Evolutionary conservation across 2,888 invertebrate species (phyloP).

Genomic region (Serripes groenlandicus): DNA sequence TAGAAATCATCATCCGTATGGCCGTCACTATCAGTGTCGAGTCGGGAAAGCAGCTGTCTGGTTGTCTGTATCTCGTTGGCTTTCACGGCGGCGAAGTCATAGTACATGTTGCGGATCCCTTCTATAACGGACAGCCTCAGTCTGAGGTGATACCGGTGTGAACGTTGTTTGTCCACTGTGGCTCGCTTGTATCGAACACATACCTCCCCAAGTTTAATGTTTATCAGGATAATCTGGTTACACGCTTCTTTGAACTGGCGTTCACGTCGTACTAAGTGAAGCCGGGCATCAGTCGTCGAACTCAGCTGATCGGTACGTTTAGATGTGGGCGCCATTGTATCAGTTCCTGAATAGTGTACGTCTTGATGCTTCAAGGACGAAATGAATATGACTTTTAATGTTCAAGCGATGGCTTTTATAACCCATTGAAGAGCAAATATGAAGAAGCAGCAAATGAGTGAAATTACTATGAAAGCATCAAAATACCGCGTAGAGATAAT

Average conservation of each 20-base stretch:
- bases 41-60: constrained; percentile 15
- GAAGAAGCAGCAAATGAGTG: neutral
- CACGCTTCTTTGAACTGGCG: constrained; percentile 67
- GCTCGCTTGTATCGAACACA: constrained; percentile 74
- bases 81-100: constrained; percentile 63
- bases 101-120: constrained; percentile 70
- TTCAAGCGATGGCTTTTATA: no score
- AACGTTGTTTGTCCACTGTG: constrained; percentile 65
- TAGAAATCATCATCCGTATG: neutral
- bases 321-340: constrained; percentile 21
- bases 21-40: neutral
- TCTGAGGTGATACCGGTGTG: constrained; percentile 78
- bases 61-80: constrained; percentile 43
- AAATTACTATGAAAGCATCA: neutral
- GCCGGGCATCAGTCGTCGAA: constrained; percentile 22
- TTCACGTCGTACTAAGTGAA: constrained; percentile 33
- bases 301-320: neutral
- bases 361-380: no score
- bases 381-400: no score
- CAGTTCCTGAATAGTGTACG: no score
- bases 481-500: neutral
- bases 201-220: constrained; percentile 68
- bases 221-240: constrained; percentile 76
- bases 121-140: constrained; percentile 75
- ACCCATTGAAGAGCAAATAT: no score